Evolutionary conservation across 1,140 invertebrate genomes (phyloP), one percentile per base, ranked within the genome.

Genomic region (Lasaia peninsularis): DNA sequence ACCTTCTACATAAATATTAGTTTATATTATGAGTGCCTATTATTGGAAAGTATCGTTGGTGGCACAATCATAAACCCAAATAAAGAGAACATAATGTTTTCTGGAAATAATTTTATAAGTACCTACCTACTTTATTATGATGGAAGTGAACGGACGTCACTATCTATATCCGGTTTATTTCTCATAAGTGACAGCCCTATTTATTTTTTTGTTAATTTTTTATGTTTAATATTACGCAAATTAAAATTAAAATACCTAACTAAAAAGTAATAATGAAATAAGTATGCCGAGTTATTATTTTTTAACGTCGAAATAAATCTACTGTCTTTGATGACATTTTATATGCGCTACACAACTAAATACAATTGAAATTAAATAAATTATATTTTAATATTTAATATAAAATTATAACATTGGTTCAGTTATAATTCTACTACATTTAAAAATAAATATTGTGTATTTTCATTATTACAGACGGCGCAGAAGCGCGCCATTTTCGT

Each of bases 401-500:
- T n/a, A n/a, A n/a, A n/a, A n/a, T n/a, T n/a, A n/a, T n/a, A n/a
- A n/a, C n/a, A n/a, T n/a, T n/a, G n/a, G n/a, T 28, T 3, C 24
- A 28, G 4, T 28, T 0, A 28, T 6, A 28, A 28, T 28, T 7
- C 14, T 14, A 12, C 14, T 40, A 18, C 37, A 11, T 12, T 33
- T 37, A n/a, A n/a, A n/a, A n/a, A n/a, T n/a, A n/a, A n/a, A n/a
- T n/a, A n/a, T n/a, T n/a, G n/a, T n/a, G n/a, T n/a, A n/a, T n/a
- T n/a, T n/a, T n/a, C n/a, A n/a, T n/a, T n/a, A n/a, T n/a, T n/a
- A n/a, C n/a, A n/a, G n/a, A n/a, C n/a, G 67, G 75, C 78, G 83
- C 76, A 81, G 75, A 76, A 71, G 79, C 81, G 76, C 76, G 78
- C 78, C 74, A 75, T 74, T 66, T 24, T 51, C 70, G 74, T 48